phyloP scores from a whole-genome alignment of 2,797 vertebrate genomes.

The Margarornis squamiger region DNA sequence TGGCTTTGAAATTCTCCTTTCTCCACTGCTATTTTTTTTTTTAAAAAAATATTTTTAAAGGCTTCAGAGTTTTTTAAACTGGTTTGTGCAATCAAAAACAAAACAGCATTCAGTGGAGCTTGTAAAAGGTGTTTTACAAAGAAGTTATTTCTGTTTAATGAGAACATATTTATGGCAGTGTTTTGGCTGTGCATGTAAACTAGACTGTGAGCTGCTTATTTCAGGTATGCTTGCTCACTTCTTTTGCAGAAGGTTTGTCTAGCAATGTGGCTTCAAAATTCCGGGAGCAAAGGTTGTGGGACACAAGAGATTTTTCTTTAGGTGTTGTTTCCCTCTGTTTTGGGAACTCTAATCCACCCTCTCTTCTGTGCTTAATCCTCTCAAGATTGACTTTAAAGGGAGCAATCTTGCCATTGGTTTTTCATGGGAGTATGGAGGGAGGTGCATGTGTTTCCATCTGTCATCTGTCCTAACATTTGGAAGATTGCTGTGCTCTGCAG shows the following conservation, averaged over 20 bases:
- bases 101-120: background rate
- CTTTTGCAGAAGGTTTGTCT: background rate
- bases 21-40: background rate
- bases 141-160: constrained; percentile 22
- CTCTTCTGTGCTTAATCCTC: background rate
- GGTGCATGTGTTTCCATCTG: constrained; percentile 13
- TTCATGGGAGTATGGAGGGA: background rate
- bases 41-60: background rate
- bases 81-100: background rate
- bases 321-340: background rate
- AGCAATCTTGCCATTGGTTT: background rate
- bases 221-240: background rate
- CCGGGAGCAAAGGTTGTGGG: background rate
- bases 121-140: constrained; percentile 1
- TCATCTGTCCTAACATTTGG: background rate
- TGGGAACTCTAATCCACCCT: background rate
- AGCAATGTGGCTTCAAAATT: background rate
- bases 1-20: background rate
- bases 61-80: background rate
- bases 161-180: constrained; percentile 11
- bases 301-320: background rate
- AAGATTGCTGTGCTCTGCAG: background rate
- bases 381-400: background rate
- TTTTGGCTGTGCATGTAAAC: constrained; percentile 11
- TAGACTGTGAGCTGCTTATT: background rate